Conservation (phyloP, 1,140 invertebrate species). For the Ditylenchus dipsaci region DNA sequence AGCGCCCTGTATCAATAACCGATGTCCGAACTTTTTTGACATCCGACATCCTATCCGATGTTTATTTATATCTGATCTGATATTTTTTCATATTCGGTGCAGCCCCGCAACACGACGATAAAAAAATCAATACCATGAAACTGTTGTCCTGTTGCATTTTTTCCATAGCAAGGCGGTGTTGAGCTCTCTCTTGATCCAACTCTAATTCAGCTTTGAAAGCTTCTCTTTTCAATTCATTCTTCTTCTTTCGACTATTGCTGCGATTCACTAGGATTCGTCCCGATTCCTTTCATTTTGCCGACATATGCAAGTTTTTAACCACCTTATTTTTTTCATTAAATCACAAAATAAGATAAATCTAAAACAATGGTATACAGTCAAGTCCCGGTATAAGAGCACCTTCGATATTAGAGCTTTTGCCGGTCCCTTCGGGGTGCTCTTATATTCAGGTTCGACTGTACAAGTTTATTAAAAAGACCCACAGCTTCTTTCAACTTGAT, state of each 20-base stretch:
- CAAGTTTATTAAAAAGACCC: not conserved
- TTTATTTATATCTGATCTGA: no score
- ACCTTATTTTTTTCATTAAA: not conserved
- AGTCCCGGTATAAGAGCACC: no score
- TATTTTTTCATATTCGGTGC: no score
- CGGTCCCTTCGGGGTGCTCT: no score
- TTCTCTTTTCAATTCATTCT: conserved; percentile 1
- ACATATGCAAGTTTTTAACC: conserved; percentile 7
- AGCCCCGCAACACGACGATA: no score
- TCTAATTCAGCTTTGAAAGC: not conserved
- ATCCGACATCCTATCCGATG: no score
- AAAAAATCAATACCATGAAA: no score
- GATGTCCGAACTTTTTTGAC: no score
- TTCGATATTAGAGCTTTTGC: no score
- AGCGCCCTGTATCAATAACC: no score
- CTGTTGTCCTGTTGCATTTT: conserved; percentile 1
- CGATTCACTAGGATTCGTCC: not conserved
- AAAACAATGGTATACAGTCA: no score
- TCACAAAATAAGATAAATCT: not conserved
- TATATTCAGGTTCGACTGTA: no score
- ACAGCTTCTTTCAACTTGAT: conserved; percentile 41
- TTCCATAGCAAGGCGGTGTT: conserved; percentile 1
- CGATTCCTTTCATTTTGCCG: conserved; percentile 7
- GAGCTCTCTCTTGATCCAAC: conserved; percentile 2
- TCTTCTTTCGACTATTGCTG: conserved; percentile 3